Conservation (phyloP, 2,113 vertebrate genomes). For the Solenodon paradoxus region DNA sequence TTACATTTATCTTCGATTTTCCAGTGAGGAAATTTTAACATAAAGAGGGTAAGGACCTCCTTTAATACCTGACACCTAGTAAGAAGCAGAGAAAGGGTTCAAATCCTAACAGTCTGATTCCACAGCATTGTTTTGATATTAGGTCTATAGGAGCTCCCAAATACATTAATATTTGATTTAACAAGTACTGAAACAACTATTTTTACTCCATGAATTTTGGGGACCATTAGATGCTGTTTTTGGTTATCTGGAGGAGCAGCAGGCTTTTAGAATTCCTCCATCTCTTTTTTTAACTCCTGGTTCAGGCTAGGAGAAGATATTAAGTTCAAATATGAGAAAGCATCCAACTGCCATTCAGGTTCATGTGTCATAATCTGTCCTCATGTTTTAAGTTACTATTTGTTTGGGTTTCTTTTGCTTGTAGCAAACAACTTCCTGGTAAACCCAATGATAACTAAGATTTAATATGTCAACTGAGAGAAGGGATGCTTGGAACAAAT, state of each 20-base stretch:
- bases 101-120: background rate
- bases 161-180: background rate
- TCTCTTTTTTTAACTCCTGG: background rate
- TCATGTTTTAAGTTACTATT: background rate
- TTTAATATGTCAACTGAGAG: background rate
- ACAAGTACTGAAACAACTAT: background rate
- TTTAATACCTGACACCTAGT: background rate
- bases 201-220: background rate
- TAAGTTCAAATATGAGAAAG: background rate
- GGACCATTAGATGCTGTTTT: background rate
- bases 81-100: background rate
- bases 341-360: too few species aligned
- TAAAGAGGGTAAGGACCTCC: background rate
- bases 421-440: background rate
- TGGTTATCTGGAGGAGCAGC: background rate
- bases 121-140: background rate
- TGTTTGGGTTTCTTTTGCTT: background rate
- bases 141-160: background rate
- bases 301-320: background rate
- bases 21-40: background rate
- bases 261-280: background rate
- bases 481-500: constrained; percentile 20
- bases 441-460: background rate
- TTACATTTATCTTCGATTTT: background rate
- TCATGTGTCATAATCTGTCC: background rate